Base-by-base conservation (phyloP, 2,113 vertebrate genomes). In the Pterocles burchelli region DNA sequence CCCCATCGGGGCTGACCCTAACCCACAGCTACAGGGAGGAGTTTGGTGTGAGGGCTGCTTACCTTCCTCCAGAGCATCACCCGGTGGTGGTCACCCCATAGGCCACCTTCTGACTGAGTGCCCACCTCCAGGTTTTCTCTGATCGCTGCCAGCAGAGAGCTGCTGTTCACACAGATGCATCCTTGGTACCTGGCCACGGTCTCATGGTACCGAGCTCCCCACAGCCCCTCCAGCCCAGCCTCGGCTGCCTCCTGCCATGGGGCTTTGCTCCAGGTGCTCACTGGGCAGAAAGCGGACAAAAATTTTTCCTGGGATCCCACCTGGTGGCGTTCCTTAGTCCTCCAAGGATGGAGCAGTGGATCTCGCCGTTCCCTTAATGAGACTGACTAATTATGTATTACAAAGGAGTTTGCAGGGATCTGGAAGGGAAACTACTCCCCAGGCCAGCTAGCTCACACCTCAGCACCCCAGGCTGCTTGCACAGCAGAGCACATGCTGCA, bases 321-420 rank as follows among this genome's bases (percentile, higher is more conserved):
- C 1, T 33, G 43, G 34, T 74, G 65, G 61, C 4, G 8, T 92
- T 78, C 59, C 83, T 83, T 63, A 62, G 59, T 61, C 26, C 34
- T 46, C 25, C n/a, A 48, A 34, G 36, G 81, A n/a, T 24, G n/a
- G 49, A 66, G 36, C 0, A 0, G 34, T 66, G 17, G 38, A 55
- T 89, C 41, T 34, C 0, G 0, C 29, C 0, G 0, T 49, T 87
- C 29, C 11, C 46, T 51, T 68, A 88, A 59, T 1, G 11, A 57
- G 33, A 7, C 79, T 28, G 45, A 55, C 31, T 84, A 48, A 82
- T 94, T 71, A 15, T 63, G 75, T 70, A 18, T 91, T 92, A 61
- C 66, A 89, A 75, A 95, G 79, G 62, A 72, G 45, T 16, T 6
- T 88, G 59, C 33, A 87, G 89, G 43, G 68, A 51, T 88, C 51